A percentile compares a stretch with the other conserved stretches of the same genome.
These are phyloP conservation scores for Drosophila auraria DNA, from an alignment of 1,140 invertebrate genomes.

Conservation along the genomic window DNA sequence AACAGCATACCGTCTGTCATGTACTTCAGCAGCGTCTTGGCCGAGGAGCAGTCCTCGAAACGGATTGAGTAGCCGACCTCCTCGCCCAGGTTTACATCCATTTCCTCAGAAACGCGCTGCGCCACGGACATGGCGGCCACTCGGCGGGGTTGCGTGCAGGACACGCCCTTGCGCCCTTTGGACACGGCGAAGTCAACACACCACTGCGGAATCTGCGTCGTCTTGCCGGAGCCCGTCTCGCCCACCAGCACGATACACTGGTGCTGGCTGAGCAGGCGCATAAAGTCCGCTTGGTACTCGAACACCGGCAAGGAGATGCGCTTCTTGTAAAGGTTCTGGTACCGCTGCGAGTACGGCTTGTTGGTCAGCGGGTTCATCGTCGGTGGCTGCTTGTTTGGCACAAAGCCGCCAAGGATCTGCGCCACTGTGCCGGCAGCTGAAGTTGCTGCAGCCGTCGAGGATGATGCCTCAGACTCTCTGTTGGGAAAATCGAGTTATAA, in stretches of 20 bases:
- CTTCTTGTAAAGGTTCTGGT: constrained; percentile 94
- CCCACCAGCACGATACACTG: constrained; percentile 88
- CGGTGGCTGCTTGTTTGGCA: constrained; percentile 84
- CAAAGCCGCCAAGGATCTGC: constrained; percentile 84
- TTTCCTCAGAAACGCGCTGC: constrained; percentile 99
- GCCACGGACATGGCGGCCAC: constrained; percentile 99
- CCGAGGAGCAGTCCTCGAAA: constrained; percentile 99
- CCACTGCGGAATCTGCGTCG: constrained; percentile 97
- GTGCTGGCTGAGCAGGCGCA: constrained; percentile 93
- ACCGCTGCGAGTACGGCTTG: constrained; percentile 92
- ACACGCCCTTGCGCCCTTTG: constrained; percentile 92
- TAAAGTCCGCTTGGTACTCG: constrained; percentile 98
- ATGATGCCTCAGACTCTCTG: constrained; percentile 57
- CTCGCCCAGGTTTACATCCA: constrained; percentile 97
- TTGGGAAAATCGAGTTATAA: neutral
- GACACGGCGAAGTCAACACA: constrained; percentile 95
- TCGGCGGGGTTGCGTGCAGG: constrained; percentile 98
- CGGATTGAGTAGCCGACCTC: constrained; percentile 99
- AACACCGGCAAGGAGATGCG: constrained; percentile 97
- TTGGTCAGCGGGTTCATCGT: constrained; percentile 90
- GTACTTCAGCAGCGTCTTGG: constrained; percentile 96
- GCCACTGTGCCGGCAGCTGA: constrained; percentile 71
- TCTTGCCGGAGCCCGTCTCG: constrained; percentile 97
- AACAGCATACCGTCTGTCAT: constrained; percentile 99
- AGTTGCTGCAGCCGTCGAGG: constrained; percentile 70